Percentiles rank a stretch among this genome's conserved stretches.
Evolutionary conservation across 2,113 vertebrate genomes (phyloP).

Genomic region (Hippocampus zosterae): DNA sequence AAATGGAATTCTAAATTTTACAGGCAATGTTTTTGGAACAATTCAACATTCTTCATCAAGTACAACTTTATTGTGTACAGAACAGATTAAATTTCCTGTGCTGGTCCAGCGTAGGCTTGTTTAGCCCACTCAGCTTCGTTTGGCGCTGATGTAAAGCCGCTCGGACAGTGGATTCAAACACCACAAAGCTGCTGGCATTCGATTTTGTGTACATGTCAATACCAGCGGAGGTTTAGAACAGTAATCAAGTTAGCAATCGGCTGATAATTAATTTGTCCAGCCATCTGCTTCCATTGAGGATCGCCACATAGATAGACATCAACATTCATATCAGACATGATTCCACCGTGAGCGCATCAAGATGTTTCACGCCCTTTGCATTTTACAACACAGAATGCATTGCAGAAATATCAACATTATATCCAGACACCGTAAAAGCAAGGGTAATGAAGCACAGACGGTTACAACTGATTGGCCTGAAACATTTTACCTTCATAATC

Average conservation of each 20-base stretch:
- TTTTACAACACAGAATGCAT: slow-evolving; percentile 38
- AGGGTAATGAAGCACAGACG: slow-evolving; percentile 23
- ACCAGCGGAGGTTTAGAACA: no score
- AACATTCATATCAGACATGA: no score
- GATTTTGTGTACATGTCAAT: no score
- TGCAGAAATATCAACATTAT: slow-evolving; percentile 10
- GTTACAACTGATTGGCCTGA: slow-evolving; percentile 8
- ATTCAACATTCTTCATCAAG: no score
- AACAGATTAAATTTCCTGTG: no score
- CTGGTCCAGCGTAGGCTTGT: background rate
- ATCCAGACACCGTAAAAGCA: slow-evolving; percentile 11
- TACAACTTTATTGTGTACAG: no score
- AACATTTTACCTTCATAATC: slow-evolving; percentile 21
- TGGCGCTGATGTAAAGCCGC: background rate
- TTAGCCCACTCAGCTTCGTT: background rate
- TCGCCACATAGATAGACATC: no score
- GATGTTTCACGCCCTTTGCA: slow-evolving; percentile 23
- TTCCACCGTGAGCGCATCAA: background rate
- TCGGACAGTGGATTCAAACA: background rate
- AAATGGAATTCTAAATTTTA: no score
- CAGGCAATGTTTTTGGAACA: no score
- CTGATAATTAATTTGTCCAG: no score
- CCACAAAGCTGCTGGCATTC: background rate
- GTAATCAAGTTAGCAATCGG: no score
- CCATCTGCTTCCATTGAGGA: no score